Percentiles rank a stretch among this genome's conserved stretches.
Conservation (phyloP, 2,797 vertebrate genomes). For the Typhlichthys eigenmanni region DNA sequence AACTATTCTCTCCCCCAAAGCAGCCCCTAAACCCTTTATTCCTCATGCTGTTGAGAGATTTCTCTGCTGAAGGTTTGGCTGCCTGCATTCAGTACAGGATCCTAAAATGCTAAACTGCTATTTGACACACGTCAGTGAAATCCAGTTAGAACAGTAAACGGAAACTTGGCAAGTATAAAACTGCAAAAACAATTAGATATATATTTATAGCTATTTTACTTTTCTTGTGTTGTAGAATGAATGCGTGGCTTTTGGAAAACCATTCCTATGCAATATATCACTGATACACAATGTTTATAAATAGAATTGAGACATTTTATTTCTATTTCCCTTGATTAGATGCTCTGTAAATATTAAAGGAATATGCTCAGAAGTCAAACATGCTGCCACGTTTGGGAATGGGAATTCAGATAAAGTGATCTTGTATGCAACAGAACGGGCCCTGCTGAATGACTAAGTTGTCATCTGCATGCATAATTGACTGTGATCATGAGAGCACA, state of each 20-base stretch:
- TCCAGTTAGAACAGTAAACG: conserved; percentile 25
- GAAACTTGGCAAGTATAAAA: conserved; percentile 46
- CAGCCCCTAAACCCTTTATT: conserved; percentile 21
- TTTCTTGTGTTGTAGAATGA: conserved; percentile 55
- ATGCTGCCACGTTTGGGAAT: conserved; percentile 19
- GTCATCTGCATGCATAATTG: too few relatives aligned
- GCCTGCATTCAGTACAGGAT: conserved; percentile 8
- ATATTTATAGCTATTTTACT: conserved; percentile 56
- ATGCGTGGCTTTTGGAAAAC: conserved; percentile 47
- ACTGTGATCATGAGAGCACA: too few relatives aligned
- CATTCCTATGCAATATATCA: conserved; percentile 71
- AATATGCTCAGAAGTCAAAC: conserved; percentile 51
- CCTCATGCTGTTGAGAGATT: conserved; percentile 34
- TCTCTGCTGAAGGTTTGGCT: conserved; percentile 27
- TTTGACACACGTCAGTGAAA: conserved; percentile 19
- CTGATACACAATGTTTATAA: conserved; percentile 69
- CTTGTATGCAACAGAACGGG: too few relatives aligned
- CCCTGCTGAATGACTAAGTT: too few relatives aligned
- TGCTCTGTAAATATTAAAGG: conserved; percentile 62
- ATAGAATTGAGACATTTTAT: conserved; percentile 73
- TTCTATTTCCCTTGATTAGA: conserved; percentile 55
- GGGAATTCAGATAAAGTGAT: too few relatives aligned
- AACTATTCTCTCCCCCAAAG: conserved; percentile 16
- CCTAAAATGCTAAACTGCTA: conserved; percentile 23
- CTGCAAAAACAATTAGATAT: conserved; percentile 41